phyloP scores from a whole-genome alignment of 2,113 vertebrate species.

The Cygnus buccinator region DNA sequence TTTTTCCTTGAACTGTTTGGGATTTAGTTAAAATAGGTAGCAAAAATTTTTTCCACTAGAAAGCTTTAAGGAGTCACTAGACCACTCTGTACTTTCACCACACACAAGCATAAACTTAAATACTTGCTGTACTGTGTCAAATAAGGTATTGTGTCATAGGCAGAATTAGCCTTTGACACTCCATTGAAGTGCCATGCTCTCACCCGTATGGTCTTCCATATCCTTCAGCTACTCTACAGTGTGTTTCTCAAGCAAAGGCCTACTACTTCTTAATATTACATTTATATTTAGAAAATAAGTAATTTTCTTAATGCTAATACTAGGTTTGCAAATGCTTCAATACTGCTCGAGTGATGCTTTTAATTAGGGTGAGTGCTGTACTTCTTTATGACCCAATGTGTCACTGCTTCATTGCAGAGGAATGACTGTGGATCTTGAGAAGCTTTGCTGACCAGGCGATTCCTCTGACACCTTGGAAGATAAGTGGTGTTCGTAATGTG shows the following conservation, averaged over 20 bases:
- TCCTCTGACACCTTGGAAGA: neutral
- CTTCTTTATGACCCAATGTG: neutral
- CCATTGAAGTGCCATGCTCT: neutral
- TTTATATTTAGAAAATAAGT: neutral
- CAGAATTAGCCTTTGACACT: neutral
- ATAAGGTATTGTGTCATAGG: neutral
- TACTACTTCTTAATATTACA: neutral
- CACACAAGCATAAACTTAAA: neutral
- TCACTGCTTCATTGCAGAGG: neutral
- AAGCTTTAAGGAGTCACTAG: neutral
- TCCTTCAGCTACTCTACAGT: neutral
- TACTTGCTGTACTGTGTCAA: neutral
- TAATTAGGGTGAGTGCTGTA: neutral
- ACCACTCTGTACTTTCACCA: neutral
- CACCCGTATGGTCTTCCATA: neutral
- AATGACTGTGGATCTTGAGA: neutral
- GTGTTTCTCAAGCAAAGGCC: neutral
- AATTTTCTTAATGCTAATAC: neutral
- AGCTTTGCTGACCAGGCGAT: neutral
- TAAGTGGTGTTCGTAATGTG: neutral
- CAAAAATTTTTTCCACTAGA: neutral
- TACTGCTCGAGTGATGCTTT: neutral
- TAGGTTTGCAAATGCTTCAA: neutral
- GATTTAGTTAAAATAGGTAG: neutral
- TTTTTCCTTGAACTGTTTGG: neutral